Conservation (phyloP, 37 sponge, comb jelly and placozoan species). For the Chondrosia reniformis region DNA sequence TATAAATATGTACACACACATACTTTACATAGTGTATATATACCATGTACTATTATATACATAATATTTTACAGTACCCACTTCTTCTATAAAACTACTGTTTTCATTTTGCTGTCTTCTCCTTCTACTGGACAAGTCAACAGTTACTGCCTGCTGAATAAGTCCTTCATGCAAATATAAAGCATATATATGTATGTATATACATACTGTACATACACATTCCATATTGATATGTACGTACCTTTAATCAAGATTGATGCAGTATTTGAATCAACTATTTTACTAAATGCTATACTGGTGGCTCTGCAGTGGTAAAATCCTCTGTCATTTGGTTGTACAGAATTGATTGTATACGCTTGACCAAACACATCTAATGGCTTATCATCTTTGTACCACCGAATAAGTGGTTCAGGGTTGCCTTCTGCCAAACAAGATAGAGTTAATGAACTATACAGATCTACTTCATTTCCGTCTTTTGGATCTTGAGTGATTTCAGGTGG, state of each 20-base stretch:
- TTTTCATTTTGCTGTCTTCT: neutral
- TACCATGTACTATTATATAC: neutral
- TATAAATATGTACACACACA: neutral
- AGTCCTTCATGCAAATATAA: neutral
- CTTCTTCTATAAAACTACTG: too few species aligned
- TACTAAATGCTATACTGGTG: neutral
- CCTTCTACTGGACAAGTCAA: neutral
- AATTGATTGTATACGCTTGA: neutral
- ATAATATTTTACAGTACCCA: neutral
- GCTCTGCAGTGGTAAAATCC: slow-evolving; percentile 10
- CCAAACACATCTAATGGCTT: neutral
- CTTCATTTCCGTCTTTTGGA: neutral
- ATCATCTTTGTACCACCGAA: slow-evolving; percentile 9
- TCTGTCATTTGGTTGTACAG: neutral
- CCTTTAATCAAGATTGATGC: neutral
- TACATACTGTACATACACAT: neutral
- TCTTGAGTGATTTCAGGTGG: neutral
- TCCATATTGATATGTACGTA: neutral
- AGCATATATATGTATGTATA: neutral
- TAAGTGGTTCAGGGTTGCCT: slow-evolving; percentile 1
- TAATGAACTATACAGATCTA: neutral
- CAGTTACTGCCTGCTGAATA: too few species aligned
- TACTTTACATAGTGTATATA: neutral
- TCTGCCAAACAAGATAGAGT: neutral
- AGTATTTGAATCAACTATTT: neutral